Base-by-base conservation (phyloP, 2,888 invertebrate species). In the Alviniconcha strummeri region DNA sequence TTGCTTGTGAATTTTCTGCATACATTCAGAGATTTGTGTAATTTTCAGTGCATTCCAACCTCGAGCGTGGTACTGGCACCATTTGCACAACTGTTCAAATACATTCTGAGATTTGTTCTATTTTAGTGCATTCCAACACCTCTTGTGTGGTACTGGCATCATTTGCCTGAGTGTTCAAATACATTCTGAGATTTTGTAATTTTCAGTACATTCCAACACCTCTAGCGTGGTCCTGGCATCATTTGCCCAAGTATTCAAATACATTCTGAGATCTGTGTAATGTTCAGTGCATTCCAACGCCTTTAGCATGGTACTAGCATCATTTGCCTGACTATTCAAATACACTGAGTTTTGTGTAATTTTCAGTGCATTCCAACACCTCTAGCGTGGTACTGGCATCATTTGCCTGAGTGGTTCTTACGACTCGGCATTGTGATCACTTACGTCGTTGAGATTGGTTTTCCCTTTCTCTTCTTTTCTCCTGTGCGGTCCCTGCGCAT, bases 391-490 rank as follows among this genome's bases (percentile, higher is more conserved):
- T 96, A 96, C 91, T 95, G 95, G 57, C 96, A 96, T 92, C 95
- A 96, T 87, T 92, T 96, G n/a, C 96, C 97, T 17, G 90, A 92
- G 5, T 96, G 96, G 96, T 94, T 96, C 86, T 94, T 96, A 79
- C 95, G 95, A 90, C 91, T 96, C 15, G 94, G 94, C 80, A 95
- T 95, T 19, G 96, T 96, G 19, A 94, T 93, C 71, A 95, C 95
- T 0, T 95, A 95, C 90, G 94, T 96, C 64, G 94, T 95, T 84
- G 96, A 97, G 94, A 94, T 96, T 77, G 93, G 95, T 2, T 91
- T 96, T 81, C 96, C 97, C 36, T 95, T 96, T 89, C 94, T 97
- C 76, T 97, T 96, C 92, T 96, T 97, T 91, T 95, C 96, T 81
- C 96, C 96, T 0, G 94, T 96, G 69, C 94, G 95, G 89, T 94